Evolutionary conservation across 2,888 invertebrate genomes (phyloP), one percentile per base, ranked within the genome.

Genomic region (Platycheirus albimanus): DNA sequence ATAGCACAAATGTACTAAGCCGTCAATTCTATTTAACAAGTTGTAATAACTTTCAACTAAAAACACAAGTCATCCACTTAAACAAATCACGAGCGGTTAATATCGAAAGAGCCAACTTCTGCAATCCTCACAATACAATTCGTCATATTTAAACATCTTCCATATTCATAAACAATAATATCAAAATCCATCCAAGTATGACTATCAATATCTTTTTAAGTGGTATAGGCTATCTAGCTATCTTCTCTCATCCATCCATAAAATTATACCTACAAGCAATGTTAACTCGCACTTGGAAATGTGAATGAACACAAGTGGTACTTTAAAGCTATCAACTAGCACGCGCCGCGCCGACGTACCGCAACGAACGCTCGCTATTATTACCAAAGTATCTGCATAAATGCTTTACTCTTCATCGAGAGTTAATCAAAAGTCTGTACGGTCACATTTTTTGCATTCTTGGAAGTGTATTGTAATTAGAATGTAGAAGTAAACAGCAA

Each of bases 401-500:
- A 24, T 24, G 5, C 5, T 24, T 24, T 33, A 4, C 8, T 33
- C 7, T 33, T 33, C 5, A 33, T 24, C 5, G n/a, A 24, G 24
- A 24, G 24, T 4, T 24, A 4, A 24, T 6, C 24, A 24, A 4
- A 24, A 4, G 5, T 33, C 5, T 8, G 30, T 33, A 6, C 6
- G 30, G 3, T 33, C 30, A 33, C 30, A 33, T 58, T 38, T 41
- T 58, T 41, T 11, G 28, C 24, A 58, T 58, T 38, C 24, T 58
- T 58, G 28, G 24, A 58, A 58, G 5, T 3, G 38, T 13, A 52
- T 30, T 56, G 56, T 58, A 41, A 28, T 4, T 33, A 2, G 30
- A 41, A 7, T 56, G 43, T 38, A 61, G 61, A 43, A 28, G 0
- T 17, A 36, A 10, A 54, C 33, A 54, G n/a, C 33, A 17, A 36